These are phyloP conservation scores for Dascyllus trimaculatus DNA, from an alignment of 2,113 vertebrate genomes.

Conservation along the genomic window DNA sequence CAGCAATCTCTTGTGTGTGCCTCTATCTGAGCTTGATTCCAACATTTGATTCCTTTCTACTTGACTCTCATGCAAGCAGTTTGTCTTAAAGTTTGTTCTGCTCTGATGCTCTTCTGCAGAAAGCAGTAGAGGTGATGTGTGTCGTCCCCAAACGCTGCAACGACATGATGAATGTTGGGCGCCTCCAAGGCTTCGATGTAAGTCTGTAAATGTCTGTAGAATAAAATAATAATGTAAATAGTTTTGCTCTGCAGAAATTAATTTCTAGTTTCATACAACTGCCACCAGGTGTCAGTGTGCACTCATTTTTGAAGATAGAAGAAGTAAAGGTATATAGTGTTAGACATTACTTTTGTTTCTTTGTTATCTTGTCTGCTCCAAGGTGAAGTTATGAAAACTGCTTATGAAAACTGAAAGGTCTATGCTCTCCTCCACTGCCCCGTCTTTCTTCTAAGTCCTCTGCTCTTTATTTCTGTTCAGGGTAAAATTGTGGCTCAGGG, in stretches of 20 bases:
- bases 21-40: neutral
- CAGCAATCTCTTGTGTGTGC: neutral
- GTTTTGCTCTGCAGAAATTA: neutral
- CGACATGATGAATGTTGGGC: slow-evolving; percentile 99
- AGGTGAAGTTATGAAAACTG: neutral
- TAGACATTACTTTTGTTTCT: neutral
- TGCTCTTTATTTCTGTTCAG: slow-evolving; percentile 74
- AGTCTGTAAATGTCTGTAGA: slow-evolving; percentile 57
- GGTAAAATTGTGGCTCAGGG: slow-evolving; percentile 99
- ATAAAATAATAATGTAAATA: neutral
- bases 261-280: neutral
- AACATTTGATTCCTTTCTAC: neutral
- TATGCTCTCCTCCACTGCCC: neutral
- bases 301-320: neutral
- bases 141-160: slow-evolving; percentile 98
- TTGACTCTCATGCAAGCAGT: neutral
- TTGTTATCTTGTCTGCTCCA: neutral
- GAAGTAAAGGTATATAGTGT: neutral
- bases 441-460: slow-evolving; percentile 3
- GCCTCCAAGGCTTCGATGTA: slow-evolving; percentile 99
- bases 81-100: neutral
- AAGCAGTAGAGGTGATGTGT: slow-evolving; percentile 99
- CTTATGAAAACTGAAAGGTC: neutral
- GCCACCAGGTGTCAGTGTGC: slow-evolving; percentile 63
- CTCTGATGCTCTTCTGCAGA: slow-evolving; percentile 80